phyloP scores from a whole-genome alignment of 1,140 invertebrate species.

The Cyclina sinensis region DNA sequence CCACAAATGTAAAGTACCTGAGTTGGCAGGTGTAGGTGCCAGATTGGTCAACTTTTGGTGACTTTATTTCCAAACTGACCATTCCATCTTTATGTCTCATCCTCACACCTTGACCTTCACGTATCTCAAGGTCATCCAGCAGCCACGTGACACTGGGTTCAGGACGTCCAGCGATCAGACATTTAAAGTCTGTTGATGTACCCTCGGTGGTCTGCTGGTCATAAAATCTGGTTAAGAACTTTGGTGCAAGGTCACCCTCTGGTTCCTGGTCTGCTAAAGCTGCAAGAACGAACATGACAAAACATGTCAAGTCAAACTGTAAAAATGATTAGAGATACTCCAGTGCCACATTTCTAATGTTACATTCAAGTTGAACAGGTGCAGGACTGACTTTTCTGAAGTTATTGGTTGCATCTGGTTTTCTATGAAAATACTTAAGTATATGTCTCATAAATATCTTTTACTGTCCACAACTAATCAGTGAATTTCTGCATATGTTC shows the following conservation, averaged over 20 bases:
- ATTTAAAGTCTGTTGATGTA: conserved; percentile 80
- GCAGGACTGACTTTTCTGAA: no score
- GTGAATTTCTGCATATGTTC: no score
- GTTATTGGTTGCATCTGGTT: no score
- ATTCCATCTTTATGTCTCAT: conserved; percentile 77
- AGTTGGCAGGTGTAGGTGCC: conserved; percentile 83
- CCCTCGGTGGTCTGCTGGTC: conserved; percentile 81
- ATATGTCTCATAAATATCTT: no score
- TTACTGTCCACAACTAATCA: no score
- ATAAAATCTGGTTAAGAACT: conserved; percentile 81
- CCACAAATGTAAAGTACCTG: no score
- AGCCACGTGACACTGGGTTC: conserved; percentile 80
- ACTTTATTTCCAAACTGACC: conserved; percentile 81
- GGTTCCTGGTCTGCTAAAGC: conserved; percentile 75
- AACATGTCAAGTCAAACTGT: no score
- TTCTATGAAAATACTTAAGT: no score
- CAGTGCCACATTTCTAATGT: no score
- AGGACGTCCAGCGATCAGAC: conserved; percentile 79
- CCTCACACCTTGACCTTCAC: conserved; percentile 69
- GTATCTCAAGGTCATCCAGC: conserved; percentile 78
- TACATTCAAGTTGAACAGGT: no score
- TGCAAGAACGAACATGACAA: conserved; percentile 51
- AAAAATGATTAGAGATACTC: no score
- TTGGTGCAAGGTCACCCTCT: conserved; percentile 79
- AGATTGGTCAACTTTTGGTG: conserved; percentile 80